Conservation (phyloP, 2,888 invertebrate species). For the Cantharis rustica region DNA sequence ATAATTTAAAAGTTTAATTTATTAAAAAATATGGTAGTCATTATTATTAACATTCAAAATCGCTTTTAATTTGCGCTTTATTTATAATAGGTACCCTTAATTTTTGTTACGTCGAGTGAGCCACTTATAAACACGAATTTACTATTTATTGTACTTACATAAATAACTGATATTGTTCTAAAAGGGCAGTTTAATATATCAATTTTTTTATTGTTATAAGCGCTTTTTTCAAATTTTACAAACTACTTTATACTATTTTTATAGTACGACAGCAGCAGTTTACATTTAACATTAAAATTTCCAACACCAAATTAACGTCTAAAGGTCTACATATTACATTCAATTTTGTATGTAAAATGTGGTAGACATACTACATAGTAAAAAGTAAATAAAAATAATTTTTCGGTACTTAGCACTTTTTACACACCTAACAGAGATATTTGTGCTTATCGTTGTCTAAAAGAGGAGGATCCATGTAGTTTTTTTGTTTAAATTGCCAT, state of each 20-base stretch:
- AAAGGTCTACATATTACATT: background rate
- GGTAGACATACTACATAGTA: background rate
- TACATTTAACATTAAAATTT: constrained; percentile 28
- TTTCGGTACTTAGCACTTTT: background rate
- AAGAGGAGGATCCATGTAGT: background rate
- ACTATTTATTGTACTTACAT: constrained; percentile 37
- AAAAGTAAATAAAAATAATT: background rate
- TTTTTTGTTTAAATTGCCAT: background rate
- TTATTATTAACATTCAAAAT: constrained; percentile 20
- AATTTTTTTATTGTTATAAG: constrained; percentile 22
- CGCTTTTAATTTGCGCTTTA: background rate
- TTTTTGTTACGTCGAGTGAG: constrained; percentile 10
- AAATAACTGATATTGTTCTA: constrained; percentile 40
- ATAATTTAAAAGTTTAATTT: constrained; percentile 19
- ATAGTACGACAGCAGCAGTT: constrained; percentile 31
- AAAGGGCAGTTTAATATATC: constrained; percentile 38
- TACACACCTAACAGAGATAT: background rate
- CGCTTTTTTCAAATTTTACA: constrained; percentile 19
- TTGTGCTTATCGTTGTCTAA: constrained; percentile 3
- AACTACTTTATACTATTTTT: constrained; percentile 25
- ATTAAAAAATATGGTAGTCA: constrained; percentile 15
- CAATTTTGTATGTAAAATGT: background rate
- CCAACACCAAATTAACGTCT: constrained; percentile 21
- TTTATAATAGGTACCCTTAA: constrained; percentile 16
- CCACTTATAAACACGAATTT: constrained; percentile 22